These are phyloP conservation scores for Tricholaema leucomelas DNA, from an alignment of 2,113 vertebrate species.

Conservation along the genomic window DNA sequence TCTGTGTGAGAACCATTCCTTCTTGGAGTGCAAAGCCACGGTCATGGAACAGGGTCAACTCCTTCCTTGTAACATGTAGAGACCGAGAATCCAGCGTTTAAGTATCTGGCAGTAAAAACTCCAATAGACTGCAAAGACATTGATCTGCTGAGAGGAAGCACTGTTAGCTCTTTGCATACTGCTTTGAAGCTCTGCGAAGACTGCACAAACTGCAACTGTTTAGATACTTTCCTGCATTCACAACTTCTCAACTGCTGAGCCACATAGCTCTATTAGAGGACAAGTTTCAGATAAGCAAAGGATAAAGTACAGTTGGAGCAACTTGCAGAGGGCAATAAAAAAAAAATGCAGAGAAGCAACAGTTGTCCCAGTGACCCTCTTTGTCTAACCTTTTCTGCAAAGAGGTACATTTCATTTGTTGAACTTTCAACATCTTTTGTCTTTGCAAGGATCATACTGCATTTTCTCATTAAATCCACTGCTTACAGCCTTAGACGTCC, in stretches of 20 bases:
- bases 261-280: neutral
- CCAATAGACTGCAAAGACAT: neutral
- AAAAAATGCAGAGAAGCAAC: neutral
- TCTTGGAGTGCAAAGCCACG: neutral
- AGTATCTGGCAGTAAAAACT: neutral
- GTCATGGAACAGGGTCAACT: neutral
- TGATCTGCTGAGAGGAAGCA: neutral
- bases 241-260: neutral
- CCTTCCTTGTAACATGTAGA: neutral
- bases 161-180: neutral
- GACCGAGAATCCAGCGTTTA: neutral
- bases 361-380: neutral
- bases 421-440: neutral
- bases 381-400: neutral
- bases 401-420: neutral
- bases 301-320: neutral
- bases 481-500: neutral
- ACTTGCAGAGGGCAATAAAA: neutral
- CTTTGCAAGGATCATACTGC: neutral
- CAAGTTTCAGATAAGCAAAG: conserved; percentile 12
- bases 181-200: neutral
- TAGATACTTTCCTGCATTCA: neutral
- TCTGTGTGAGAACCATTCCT: neutral
- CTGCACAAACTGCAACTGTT: neutral
- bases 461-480: neutral